A percentile compares a stretch with the other conserved stretches of the same genome.
These are phyloP conservation scores for Callipepla squamata DNA, from an alignment of 2,113 vertebrate genomes.

Conservation along the genomic window DNA sequence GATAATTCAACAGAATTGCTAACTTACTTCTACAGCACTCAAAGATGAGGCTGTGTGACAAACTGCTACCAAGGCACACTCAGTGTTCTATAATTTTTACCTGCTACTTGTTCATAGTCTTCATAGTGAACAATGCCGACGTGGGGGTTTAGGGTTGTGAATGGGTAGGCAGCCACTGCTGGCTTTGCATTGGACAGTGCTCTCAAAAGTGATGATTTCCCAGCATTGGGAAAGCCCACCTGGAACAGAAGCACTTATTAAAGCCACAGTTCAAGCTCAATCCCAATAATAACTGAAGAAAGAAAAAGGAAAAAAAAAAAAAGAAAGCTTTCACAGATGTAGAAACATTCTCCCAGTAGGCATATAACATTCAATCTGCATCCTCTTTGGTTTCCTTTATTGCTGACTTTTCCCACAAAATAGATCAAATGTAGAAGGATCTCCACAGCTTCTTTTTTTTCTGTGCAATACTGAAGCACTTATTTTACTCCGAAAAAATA, in stretches of 20 bases:
- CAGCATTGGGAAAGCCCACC: slow-evolving; percentile 97
- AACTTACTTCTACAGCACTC: background rate
- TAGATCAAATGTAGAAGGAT: background rate
- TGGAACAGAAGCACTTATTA: slow-evolving; percentile 55
- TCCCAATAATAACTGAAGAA: background rate
- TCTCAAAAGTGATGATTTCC: slow-evolving; percentile 92
- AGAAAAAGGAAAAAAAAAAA: background rate
- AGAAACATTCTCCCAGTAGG: background rate
- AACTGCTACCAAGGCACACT: background rate
- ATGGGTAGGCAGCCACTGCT: slow-evolving; percentile 92
- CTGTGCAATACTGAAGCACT: background rate
- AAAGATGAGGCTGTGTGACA: background rate
- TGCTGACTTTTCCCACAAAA: background rate
- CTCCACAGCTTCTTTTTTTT: background rate
- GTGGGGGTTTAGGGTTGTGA: slow-evolving; percentile 94
- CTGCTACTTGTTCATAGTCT: slow-evolving; percentile 91
- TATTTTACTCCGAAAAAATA: background rate
- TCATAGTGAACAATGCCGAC: slow-evolving; percentile 89
- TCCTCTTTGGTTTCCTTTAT: background rate
- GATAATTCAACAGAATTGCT: background rate
- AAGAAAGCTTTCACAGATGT: background rate
- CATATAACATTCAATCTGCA: background rate
- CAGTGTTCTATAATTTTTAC: slow-evolving; percentile 57
- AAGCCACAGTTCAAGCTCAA: background rate
- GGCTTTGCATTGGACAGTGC: slow-evolving; percentile 91